phyloP scores from a whole-genome alignment of 2,797 vertebrate species.

The Pitangus sulphuratus region DNA sequence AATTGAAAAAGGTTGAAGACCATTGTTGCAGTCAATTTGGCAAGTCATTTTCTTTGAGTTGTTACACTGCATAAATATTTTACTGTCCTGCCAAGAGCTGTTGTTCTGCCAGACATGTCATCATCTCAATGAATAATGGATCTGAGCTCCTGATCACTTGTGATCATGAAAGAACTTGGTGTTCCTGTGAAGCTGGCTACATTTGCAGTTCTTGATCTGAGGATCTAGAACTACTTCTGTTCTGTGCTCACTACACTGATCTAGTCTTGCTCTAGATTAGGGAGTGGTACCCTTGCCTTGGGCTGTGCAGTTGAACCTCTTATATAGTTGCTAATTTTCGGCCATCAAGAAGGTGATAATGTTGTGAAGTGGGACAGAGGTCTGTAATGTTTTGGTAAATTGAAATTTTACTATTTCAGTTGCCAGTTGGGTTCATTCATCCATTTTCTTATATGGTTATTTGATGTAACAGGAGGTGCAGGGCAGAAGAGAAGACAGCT shows the following conservation, averaged over 20 bases:
- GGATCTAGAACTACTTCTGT: not conserved
- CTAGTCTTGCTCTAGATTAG: not conserved
- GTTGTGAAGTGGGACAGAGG: not conserved
- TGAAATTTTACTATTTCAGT: not conserved
- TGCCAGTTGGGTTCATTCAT: not conserved
- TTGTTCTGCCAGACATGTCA: constrained; percentile 61
- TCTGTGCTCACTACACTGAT: not conserved
- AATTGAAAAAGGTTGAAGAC: constrained; percentile 34
- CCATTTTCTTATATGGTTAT: not conserved
- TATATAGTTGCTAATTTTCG: not conserved
- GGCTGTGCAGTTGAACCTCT: not conserved
- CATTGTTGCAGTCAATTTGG: constrained; percentile 44
- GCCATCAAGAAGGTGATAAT: not conserved
- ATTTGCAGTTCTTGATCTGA: not conserved
- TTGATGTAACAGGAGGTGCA: not conserved
- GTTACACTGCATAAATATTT: constrained; percentile 51
- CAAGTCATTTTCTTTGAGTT: constrained; percentile 39
- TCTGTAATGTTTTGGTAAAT: not conserved
- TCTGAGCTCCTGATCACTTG: constrained; percentile 28
- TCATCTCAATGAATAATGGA: constrained; percentile 56
- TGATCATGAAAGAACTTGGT: not conserved
- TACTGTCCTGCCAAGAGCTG: constrained; percentile 54
- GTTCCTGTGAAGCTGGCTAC: not conserved
- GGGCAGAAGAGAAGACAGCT: not conserved
- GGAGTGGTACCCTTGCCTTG: not conserved